Conservation (phyloP, 2,797 vertebrate genomes). For the Sebastes elongatus region DNA sequence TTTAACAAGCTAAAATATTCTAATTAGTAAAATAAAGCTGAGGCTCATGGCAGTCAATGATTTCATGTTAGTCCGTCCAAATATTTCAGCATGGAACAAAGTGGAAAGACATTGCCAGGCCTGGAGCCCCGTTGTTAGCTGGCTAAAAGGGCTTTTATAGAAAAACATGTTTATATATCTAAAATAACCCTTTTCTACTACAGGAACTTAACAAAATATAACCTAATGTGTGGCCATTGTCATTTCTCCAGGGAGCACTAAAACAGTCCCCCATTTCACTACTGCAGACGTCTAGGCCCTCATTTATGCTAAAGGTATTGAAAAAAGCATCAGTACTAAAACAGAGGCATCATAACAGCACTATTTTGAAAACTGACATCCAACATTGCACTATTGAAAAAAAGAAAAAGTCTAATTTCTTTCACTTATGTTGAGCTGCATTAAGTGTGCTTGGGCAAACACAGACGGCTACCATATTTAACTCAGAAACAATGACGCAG, state of each 20-base stretch:
- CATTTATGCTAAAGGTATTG: no score
- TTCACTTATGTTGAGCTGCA: background rate
- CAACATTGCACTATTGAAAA: background rate
- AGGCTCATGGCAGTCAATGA: no score
- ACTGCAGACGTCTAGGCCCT: background rate
- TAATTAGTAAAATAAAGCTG: no score
- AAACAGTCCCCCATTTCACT: background rate
- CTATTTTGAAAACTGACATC: background rate
- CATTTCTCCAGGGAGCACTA: background rate
- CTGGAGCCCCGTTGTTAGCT: no score
- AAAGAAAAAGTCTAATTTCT: background rate
- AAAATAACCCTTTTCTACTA: background rate
- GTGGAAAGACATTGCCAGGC: no score
- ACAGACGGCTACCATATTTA: background rate
- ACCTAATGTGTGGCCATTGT: background rate
- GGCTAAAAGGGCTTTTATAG: no score
- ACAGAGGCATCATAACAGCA: background rate
- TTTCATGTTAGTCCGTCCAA: no score
- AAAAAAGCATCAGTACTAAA: background rate
- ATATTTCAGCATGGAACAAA: no score
- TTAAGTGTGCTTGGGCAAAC: background rate
- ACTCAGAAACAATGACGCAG: background rate
- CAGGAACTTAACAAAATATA: background rate
- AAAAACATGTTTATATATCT: background rate
- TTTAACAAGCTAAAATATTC: no score